phyloP scores from a whole-genome alignment of 2,797 vertebrate species.

The Choloepus didactylus region DNA sequence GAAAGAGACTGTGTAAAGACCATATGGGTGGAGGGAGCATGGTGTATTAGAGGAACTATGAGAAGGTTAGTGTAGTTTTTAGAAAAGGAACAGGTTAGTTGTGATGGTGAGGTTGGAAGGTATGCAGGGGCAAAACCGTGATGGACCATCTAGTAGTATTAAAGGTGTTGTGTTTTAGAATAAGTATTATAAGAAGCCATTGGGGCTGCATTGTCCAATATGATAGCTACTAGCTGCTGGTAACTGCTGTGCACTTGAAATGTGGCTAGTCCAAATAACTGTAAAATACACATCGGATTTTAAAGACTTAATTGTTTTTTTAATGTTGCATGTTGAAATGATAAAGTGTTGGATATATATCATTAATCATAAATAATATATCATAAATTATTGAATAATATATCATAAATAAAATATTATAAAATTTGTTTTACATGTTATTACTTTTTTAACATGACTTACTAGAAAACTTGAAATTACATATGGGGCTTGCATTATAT shows the following conservation, averaged over 20 bases:
- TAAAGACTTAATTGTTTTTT: background rate
- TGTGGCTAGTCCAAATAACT: background rate
- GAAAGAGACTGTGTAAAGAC: background rate
- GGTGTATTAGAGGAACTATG: background rate
- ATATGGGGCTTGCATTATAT: background rate
- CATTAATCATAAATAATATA: too few species aligned
- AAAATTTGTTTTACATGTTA: background rate
- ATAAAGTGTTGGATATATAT: background rate
- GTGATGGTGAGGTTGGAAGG: background rate
- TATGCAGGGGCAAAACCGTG: background rate
- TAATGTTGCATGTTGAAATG: background rate
- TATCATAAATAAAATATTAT: background rate
- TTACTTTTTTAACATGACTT: background rate
- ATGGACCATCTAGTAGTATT: background rate
- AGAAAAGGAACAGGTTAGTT: background rate
- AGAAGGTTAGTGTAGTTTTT: background rate
- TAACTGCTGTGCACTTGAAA: background rate
- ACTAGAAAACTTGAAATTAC: background rate
- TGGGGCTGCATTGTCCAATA: background rate
- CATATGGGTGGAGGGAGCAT: background rate
- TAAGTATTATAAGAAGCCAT: background rate
- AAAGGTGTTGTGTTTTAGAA: background rate
- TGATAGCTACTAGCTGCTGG: background rate
- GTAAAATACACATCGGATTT: background rate
- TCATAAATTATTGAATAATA: too few species aligned